Conservation (phyloP, 2,888 invertebrate species). For the Xylota segnis region DNA sequence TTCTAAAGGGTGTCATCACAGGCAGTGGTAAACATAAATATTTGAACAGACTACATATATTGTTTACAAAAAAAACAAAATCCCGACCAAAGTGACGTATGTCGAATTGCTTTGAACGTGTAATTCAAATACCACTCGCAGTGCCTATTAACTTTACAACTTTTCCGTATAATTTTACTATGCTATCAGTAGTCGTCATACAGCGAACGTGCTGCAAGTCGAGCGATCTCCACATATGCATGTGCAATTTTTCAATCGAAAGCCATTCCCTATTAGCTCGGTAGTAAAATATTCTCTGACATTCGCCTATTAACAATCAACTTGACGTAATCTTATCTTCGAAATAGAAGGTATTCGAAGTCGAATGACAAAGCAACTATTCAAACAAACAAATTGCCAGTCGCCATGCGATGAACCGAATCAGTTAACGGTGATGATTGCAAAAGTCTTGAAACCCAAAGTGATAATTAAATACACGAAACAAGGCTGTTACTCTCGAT, state of each 20-base stretch:
- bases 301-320: neutral
- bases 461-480: conserved; percentile 12
- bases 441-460: conserved; percentile 4
- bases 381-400: neutral
- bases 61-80: neutral
- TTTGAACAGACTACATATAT: no score
- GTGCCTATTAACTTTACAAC: neutral
- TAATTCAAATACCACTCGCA: no score
- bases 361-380: neutral
- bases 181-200: no score
- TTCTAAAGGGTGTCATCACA: no score
- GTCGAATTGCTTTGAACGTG: neutral
- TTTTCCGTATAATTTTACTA: conserved; percentile 5
- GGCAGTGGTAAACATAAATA: no score
- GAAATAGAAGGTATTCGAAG: neutral
- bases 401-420: neutral
- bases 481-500: neutral
- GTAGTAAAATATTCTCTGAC: neutral
- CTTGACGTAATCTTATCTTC: conserved; percentile 16
- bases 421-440: neutral
- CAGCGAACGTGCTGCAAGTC: no score
- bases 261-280: neutral
- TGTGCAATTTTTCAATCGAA: neutral
- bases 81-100: neutral
- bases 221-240: neutral